Evolutionary conservation across 2,888 invertebrate genomes (phyloP), one percentile per base, ranked within the genome.

Genomic region (Nudaria mundana): DNA sequence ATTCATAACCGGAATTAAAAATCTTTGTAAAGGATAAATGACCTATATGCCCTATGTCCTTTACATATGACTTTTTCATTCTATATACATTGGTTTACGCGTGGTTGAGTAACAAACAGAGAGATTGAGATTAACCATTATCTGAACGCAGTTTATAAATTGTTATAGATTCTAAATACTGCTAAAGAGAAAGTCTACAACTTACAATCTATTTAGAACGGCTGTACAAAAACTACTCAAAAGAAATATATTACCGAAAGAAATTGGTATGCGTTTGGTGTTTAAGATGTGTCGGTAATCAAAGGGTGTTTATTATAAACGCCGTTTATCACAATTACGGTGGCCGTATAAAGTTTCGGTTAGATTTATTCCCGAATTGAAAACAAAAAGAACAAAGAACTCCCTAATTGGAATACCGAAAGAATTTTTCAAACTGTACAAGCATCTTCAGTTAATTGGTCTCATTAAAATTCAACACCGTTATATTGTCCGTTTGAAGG

Each of bases 381-480:
- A 32, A 20, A 22, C 6, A 10, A 18, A 30, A 20, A 25, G 7
- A 24, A 30, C 18, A 25, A 41, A 32, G 37, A 38, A 36, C 33
- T 30, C 34, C 25, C 14, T 37, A 20, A 15, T 30, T 24, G 50
- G 47, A 40, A 44, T 30, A 43, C 44, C 42, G 30, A 38, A 41
- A 30, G 25, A 37, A 35, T 32, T 29, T 15, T 34, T 34, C 23
- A 48, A 48, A 48, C 26, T 23, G 38, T 35, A 49, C 48, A 48
- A 52, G 38, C 33, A 32, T 47, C 43, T 52, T 48, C 37, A 46
- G 40, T 59, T 48, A 62, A 57, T 47, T 50, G 52, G 55, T 45
- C 43, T 56, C 50, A 57, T 57, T 49, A 51, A 52, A 52, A 56
- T 61, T 48, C 50, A 52, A 48, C 51, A 33, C 41, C 41, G 48